These are phyloP conservation scores for Megatriorchis doriae DNA, from an alignment of 2,113 vertebrate species.

Conservation along the genomic window DNA sequence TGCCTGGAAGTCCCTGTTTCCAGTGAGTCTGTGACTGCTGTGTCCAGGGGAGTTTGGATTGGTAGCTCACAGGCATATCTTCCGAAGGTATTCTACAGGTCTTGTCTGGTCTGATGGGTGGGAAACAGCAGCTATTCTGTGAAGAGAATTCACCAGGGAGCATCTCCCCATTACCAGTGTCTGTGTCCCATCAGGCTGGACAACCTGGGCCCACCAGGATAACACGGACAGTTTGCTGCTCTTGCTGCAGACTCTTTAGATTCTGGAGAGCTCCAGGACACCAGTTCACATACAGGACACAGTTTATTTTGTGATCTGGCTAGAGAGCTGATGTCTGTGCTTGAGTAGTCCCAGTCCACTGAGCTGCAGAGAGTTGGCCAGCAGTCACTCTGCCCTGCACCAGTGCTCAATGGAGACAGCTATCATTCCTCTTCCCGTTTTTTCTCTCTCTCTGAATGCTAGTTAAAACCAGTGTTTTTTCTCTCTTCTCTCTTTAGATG, in stretches of 20 bases:
- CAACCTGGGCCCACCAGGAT: fast-evolving
- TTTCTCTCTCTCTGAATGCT: neutral
- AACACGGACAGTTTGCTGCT: fast-evolving
- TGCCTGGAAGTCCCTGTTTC: neutral
- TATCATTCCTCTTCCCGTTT: fast-evolving
- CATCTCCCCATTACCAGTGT: neutral
- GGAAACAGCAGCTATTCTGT: neutral
- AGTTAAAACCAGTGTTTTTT: neutral
- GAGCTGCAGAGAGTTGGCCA: neutral
- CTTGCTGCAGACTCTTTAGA: neutral
- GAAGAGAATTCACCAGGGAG: neutral
- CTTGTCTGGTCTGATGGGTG: neutral
- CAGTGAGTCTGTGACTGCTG: fast-evolving
- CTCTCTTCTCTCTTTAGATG: constrained; percentile 71
- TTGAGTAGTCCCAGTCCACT: neutral
- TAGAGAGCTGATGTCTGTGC: neutral
- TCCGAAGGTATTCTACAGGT: neutral
- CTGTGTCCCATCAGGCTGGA: neutral
- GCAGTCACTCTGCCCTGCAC: neutral
- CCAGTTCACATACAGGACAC: fast-evolving
- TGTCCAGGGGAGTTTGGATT: neutral
- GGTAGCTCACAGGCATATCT: neutral
- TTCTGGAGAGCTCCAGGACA: neutral
- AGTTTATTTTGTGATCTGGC: neutral
- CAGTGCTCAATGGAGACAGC: neutral